Percentiles rank a stretch among this genome's conserved stretches.
Conservation (phyloP, 1,140 invertebrate species). For the Drosophila aff. region DNA sequence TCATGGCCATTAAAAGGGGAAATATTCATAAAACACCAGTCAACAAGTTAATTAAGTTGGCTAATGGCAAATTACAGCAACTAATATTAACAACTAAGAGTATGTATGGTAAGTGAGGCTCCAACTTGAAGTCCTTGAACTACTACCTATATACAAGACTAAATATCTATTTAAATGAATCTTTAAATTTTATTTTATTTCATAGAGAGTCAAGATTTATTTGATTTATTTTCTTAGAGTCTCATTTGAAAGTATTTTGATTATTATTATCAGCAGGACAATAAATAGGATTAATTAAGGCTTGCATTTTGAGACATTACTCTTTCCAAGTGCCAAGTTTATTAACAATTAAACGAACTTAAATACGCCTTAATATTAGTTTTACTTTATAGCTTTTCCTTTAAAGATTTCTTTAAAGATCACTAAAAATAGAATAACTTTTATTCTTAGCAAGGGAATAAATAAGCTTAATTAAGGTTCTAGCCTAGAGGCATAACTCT, state of each 20-base stretch:
- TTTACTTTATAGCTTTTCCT: not conserved
- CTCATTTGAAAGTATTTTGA: not conserved
- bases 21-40: constrained; percentile 6
- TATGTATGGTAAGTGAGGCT: not conserved
- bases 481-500: not conserved
- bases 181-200: not conserved
- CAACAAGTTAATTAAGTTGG: not conserved
- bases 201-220: not conserved
- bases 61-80: not conserved
- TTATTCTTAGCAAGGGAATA: not conserved
- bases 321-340: not conserved
- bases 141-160: not conserved
- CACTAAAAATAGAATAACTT: too few species aligned
- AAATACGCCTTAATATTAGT: not conserved
- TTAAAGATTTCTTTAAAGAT: not conserved
- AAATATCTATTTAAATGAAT: not conserved
- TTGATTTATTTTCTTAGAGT: not conserved
- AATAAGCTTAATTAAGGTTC: not conserved
- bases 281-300: not conserved
- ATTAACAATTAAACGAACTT: not conserved
- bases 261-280: not conserved
- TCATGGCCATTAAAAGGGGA: not conserved
- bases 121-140: not conserved
- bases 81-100: not conserved
- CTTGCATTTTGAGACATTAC: not conserved